Evolutionary conservation across 2,113 vertebrate species (phyloP), one percentile per base, ranked within the genome.

Genomic region (Leptodactylus fuscus): DNA sequence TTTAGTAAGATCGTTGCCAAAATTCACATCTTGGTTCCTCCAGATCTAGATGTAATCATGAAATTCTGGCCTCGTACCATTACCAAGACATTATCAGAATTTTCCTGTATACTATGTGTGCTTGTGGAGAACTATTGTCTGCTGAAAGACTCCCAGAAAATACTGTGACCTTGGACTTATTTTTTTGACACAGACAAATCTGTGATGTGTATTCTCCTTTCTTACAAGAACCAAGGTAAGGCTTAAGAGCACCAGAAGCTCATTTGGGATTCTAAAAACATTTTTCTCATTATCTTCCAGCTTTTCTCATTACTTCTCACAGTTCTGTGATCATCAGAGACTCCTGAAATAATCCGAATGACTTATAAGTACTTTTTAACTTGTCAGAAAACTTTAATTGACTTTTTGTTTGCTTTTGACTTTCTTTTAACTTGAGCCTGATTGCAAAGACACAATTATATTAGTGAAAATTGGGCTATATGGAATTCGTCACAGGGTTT

Each of bases 281-380:
- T 48, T 62, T 80, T 81, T 67, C 78, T 81, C 78, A 81, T 81
- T 81, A 81, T 81, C 78, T 46, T 18, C 12, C 29, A 81, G 78
- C 27, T 62, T 58, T 81, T 46, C 22, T 80, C 34, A 60, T 80
- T 80, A 80, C 6, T 24, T 24, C 36, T 60, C 9, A 4, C 22
- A n/a, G 49, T 44, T 7, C 22, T 81, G 58, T 27, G 36, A 48
- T 81, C 78, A 81, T 27, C n/a, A 46, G 78, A 81, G 78, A 46
- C 34, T 81, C 41, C 58, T 3, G 8, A 29, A 65, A 65, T 81
- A 62, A 65, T 44, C 55, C 36, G 3, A 4, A 80, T 9, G 51
- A 41, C 29, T 80, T 55, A 24, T 22, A 60, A 38, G 18, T 13
- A n/a, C 32, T 38, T 24, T 44, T 7, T 44, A 73, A 73, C 36